Evolutionary conservation across 2,797 vertebrate genomes (phyloP), one percentile per base, ranked within the genome.

Genomic region (Craterocephalus amniculus): DNA sequence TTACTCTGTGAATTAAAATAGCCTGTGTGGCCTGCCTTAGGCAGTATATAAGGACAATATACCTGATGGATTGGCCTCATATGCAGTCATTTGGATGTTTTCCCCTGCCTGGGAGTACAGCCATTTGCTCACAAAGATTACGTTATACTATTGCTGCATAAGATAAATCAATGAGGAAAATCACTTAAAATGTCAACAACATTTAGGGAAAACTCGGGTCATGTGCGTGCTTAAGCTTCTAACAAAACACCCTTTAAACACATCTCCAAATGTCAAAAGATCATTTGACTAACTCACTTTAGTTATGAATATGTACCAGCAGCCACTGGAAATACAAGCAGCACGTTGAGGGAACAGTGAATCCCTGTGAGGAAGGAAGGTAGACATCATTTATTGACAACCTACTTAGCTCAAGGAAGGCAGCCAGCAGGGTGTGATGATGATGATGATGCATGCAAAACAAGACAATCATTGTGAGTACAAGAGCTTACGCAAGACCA

Each of bases 1-100:
- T 91, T 92, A 83, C 82, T 84, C 63, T 72, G 83, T 74, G 69
- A 89, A 85, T 91, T 81, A 88, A 83, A 87, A 31, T 84, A 76
- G 76, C 83, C 78, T 63, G 88, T 58, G 63, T 16, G 79, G 60
- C 40, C 78, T 49, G 83, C 87, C 78, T 70, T 4, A 20, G 74
- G 78, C 74, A n/a, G 80, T 77, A 79, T 70, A 87, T 29, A 57
- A 81, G 71, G 65, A 90, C 75, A 85, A 81, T 83, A 74, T 67
- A 83, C 66, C 77, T 84, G 85, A 92, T 83, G 84, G 84, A 90
- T 85, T 86, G 78, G 75, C 35, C 59, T 70, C 74, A 70, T 76
- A 62, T 55, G 71, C 68, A 35, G 4, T 31, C 49, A 77, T 75
- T 71, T 69, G 55, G 72, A 71, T 62, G 56, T 11, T 40, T 36